Percentiles rank a stretch among this genome's conserved stretches.
Evolutionary conservation across 2,888 invertebrate genomes (phyloP).

Genomic region (Tetragonula carbonaria): DNA sequence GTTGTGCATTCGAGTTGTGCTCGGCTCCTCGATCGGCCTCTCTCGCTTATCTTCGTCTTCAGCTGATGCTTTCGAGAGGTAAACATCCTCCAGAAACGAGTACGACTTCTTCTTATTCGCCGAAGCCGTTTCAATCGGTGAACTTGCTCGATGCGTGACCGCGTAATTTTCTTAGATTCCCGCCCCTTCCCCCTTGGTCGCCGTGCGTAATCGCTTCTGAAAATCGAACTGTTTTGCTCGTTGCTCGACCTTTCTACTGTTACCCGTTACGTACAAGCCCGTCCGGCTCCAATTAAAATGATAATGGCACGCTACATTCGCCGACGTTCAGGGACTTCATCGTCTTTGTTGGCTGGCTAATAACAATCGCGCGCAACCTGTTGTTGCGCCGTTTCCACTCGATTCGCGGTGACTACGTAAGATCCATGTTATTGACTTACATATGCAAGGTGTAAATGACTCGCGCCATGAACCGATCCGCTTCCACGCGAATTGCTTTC

Average conservation of each 20-base stretch:
- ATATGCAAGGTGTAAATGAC: conserved; percentile 29
- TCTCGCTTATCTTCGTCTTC: conserved; percentile 51
- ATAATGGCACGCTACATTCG: conserved; percentile 3
- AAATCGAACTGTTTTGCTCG: conserved; percentile 33
- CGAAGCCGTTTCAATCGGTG: conserved; percentile 43
- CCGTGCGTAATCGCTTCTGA: conserved; percentile 33
- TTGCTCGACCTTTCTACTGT: background rate
- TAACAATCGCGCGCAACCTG: background rate
- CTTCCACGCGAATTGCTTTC: conserved; percentile 50
- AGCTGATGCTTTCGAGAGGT: conserved; percentile 59
- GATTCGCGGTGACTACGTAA: background rate
- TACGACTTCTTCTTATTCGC: conserved; percentile 32
- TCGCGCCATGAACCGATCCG: conserved; percentile 32
- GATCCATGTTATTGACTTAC: conserved; percentile 27
- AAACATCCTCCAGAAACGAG: conserved; percentile 65
- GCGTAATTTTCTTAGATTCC: conserved; percentile 41
- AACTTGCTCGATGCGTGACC: conserved; percentile 19
- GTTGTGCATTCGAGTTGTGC: conserved; percentile 46
- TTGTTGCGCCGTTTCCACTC: conserved; percentile 3
- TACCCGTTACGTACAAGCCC: background rate
- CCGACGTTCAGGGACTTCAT: background rate
- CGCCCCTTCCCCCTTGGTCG: background rate
- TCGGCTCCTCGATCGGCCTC: conserved; percentile 22
- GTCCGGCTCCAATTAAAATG: conserved; percentile 13
- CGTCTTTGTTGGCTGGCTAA: conserved; percentile 8